Conservation (phyloP, 1,140 invertebrate genomes). For the Teleopsis dalmanni region DNA sequence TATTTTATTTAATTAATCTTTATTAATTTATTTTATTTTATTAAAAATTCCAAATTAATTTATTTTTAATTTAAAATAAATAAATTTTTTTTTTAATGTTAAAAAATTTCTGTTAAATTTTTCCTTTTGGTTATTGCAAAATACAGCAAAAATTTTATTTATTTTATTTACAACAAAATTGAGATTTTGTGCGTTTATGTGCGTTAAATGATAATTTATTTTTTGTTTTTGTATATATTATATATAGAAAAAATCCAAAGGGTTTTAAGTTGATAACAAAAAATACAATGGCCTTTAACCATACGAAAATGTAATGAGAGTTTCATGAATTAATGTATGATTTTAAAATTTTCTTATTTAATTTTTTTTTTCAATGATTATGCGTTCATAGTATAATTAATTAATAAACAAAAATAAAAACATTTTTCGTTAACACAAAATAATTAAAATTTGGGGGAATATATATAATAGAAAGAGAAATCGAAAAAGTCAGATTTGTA, state of each 20-base stretch:
- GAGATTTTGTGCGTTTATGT: conserved; percentile 18
- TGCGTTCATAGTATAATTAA: not conserved
- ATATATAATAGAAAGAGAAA: not conserved
- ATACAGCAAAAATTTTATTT: conserved; percentile 10
- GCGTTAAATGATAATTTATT: conserved; percentile 10
- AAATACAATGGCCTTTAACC: conserved; percentile 30
- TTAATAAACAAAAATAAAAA: conserved; percentile 39
- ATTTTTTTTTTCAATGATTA: not conserved
- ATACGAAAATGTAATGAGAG: no score
- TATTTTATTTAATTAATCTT: conserved; percentile 17
- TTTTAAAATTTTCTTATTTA: no score
- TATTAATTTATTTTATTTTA: not conserved
- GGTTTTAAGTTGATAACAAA: not conserved
- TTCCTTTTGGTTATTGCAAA: conserved; percentile 32
- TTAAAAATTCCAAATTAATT: not conserved
- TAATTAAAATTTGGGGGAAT: not conserved
- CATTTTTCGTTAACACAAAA: conserved; percentile 44
- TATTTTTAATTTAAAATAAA: not conserved
- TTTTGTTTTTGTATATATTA: not conserved
- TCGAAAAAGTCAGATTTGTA: not conserved
- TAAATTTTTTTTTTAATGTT: conserved; percentile 15
- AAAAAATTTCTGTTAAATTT: not conserved
- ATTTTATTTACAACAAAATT: conserved; percentile 2
- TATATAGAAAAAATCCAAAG: not conserved
- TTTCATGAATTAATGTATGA: no score